Conservation (phyloP, 2,797 vertebrate genomes). For the Pristis pectinata region DNA sequence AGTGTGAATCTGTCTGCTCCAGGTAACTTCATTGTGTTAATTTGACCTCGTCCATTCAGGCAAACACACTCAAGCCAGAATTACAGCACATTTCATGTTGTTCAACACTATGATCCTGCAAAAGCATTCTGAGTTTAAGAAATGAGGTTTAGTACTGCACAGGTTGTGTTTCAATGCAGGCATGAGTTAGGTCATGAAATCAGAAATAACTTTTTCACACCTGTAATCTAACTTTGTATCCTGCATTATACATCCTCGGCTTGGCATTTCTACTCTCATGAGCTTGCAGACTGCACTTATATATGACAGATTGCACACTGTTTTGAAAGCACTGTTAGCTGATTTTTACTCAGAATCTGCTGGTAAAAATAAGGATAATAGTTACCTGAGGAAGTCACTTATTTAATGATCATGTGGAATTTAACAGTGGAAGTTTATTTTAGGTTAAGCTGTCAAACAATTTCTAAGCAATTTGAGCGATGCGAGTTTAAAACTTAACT, state of each 20-base stretch:
- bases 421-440: not conserved
- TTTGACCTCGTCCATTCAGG: not conserved
- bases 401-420: not conserved
- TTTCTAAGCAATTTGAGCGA: not conserved
- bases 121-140: not conserved
- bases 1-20: not conserved
- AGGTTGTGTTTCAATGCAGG: not conserved
- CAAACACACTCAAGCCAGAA: not conserved
- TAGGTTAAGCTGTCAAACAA: not conserved
- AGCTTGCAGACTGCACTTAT: not conserved
- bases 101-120: not conserved
- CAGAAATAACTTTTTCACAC: not conserved
- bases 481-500: too few species aligned
- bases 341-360: not conserved
- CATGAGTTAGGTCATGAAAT: not conserved
- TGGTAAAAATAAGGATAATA: not conserved
- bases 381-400: constrained; percentile 18
- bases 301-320: not conserved
- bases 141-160: not conserved
- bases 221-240: not conserved
- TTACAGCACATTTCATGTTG: not conserved
- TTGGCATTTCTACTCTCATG: not conserved
- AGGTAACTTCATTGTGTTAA: not conserved
- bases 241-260: not conserved
- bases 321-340: not conserved